phyloP scores from a whole-genome alignment of 2,797 vertebrate species.

The Bovichtus variegatus region DNA sequence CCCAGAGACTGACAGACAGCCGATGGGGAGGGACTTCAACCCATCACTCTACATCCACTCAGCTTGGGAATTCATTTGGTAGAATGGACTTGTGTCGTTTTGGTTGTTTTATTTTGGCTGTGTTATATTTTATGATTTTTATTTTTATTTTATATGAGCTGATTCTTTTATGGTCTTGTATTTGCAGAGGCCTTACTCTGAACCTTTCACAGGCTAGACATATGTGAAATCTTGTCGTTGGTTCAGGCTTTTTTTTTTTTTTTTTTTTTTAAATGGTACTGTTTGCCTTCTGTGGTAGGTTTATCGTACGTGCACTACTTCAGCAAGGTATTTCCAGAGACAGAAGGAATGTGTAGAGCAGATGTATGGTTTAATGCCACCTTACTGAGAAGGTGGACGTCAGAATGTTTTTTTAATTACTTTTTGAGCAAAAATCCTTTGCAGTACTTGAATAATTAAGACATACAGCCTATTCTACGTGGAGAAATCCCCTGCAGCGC shows the following conservation, averaged over 20 bases:
- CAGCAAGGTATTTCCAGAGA: slow-evolving; percentile 83
- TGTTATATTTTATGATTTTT: slow-evolving; percentile 76
- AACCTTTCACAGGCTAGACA: slow-evolving; percentile 77
- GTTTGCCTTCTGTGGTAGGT: slow-evolving; percentile 87
- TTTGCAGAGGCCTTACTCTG: slow-evolving; percentile 90
- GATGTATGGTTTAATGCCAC: slow-evolving; percentile 70
- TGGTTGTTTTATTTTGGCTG: slow-evolving; percentile 64
- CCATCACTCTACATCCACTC: slow-evolving; percentile 72
- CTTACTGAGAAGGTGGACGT: slow-evolving; percentile 68
- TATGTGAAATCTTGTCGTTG: slow-evolving; percentile 82
- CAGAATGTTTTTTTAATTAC: slow-evolving; percentile 78
- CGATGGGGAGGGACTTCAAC: slow-evolving; percentile 65
- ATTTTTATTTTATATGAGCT: slow-evolving; percentile 57
- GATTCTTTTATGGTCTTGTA: slow-evolving; percentile 79
- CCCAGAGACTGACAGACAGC: slow-evolving; percentile 77
- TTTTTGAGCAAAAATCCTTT: slow-evolving; percentile 84
- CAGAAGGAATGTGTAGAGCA: slow-evolving; percentile 85
- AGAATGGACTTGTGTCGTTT: slow-evolving; percentile 79
- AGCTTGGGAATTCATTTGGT: slow-evolving; percentile 80
- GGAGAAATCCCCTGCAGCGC: slow-evolving; percentile 70
- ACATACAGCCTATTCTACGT: slow-evolving; percentile 84
- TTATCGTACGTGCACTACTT: slow-evolving; percentile 78
- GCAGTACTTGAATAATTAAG: slow-evolving; percentile 90
- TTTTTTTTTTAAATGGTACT: slow-evolving; percentile 84
- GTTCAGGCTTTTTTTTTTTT: slow-evolving; percentile 76